phyloP scores from a whole-genome alignment of 2,113 vertebrate species.

The Amia ocellicauda region DNA sequence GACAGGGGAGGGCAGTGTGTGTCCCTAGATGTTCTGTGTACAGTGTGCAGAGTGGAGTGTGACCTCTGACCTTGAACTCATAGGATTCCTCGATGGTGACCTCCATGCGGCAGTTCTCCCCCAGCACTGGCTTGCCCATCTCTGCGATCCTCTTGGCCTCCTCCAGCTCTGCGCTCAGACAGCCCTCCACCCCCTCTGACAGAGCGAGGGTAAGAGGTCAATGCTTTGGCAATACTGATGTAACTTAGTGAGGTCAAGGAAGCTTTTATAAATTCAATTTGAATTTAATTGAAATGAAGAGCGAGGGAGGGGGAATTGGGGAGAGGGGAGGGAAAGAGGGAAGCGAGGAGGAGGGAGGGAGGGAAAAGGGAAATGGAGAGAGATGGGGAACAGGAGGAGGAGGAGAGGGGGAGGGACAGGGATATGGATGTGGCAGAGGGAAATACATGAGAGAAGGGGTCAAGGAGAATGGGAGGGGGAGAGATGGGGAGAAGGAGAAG shows the following conservation, averaged over 20 bases:
- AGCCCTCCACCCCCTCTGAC: conserved; percentile 70
- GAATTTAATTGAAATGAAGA: too few relatives aligned
- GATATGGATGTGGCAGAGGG: too few relatives aligned
- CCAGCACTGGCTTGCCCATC: conserved; percentile 89
- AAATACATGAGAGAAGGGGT: background rate
- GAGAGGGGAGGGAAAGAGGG: background rate
- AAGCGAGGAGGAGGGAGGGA: background rate
- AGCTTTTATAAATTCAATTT: too few relatives aligned
- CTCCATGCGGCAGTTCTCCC: conserved; percentile 84
- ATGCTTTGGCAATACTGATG: too few relatives aligned
- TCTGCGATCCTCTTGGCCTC: conserved; percentile 86
- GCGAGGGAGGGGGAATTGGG: too few relatives aligned
- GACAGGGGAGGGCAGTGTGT: background rate
- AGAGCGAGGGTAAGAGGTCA: background rate
- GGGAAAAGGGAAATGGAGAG: background rate
- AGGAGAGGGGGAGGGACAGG: background rate
- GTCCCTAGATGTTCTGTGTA: background rate
- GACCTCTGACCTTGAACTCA: conserved; percentile 82
- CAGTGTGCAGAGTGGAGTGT: background rate
- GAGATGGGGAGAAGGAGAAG: background rate
- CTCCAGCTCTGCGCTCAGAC: conserved; percentile 78
- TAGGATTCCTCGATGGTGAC: conserved; percentile 93
- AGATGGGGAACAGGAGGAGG: background rate
- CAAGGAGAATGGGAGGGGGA: background rate
- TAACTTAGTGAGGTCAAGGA: too few relatives aligned